Base-by-base conservation (phyloP, 2,797 vertebrate species). In the Sciaenops ocellatus region DNA sequence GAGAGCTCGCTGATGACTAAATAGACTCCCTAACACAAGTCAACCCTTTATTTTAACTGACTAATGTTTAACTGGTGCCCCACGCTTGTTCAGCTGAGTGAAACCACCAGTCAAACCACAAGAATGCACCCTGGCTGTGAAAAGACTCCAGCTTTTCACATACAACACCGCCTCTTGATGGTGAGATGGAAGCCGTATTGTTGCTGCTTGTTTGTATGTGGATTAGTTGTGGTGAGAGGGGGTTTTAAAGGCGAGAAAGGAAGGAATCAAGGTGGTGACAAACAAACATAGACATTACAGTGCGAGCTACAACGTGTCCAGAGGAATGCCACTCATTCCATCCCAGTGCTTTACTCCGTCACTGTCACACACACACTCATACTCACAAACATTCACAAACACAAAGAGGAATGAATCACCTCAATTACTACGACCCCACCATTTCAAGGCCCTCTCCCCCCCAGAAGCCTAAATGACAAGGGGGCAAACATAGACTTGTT, bases 251-350 rank as follows among this genome's bases (percentile, higher is more conserved):
- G 55, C 7, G 34, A 59, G 69, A 80, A 85, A 81, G 55, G 24
- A 76, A 73, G 68, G 83, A 79, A 78, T 13, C 51, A 28, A 81
- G 73, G 78, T 76, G 82, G 78, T 42, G 73, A 84, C 76, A 85
- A 76, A 84, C 64, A 86, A 88, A 85, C 66, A 72, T 62, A 82
- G 64, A 88, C 82, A 75, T 80, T 60, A 51, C 64, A 66, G 64
- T 81, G 67, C 94, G 64, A 93, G 94, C 90, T 83, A 20, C 69
- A 73, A 87, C 95, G 34, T 67, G 92, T 93, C 85, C 84, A 5
- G 64, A 82, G 85, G 88, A 93, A 94, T 94, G 84, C 89, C 70
- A 59, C 82, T 89, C 75, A 85, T 85, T 91, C 70, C 84, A 67
- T 60, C 56, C 79, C 48, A 42, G 79, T 57, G 67, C 60, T 73